Evolutionary conservation across 2,797 vertebrate species (phyloP).

Genomic region (Anguilla pacifica): DNA sequence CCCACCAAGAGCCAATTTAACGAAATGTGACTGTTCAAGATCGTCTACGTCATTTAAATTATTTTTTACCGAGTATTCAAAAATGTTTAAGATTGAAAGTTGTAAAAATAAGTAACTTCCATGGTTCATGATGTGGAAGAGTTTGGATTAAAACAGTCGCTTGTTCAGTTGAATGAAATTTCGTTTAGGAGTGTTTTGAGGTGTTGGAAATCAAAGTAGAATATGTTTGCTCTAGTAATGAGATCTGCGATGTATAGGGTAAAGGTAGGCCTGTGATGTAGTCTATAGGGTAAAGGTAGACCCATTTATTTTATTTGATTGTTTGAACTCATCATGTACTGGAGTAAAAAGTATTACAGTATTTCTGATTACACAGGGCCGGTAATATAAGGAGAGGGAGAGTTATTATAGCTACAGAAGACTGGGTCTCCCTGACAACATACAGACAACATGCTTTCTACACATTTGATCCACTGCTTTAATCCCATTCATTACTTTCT

Average conservation of each 20-base stretch:
- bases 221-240: slow-evolving; percentile 49
- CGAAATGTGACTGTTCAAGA: neutral
- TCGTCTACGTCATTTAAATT: neutral
- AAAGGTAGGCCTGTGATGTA: slow-evolving; percentile 68
- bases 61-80: slow-evolving; percentile 4
- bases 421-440: slow-evolving; percentile 52
- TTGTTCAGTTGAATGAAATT: slow-evolving; percentile 67
- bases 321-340: slow-evolving; percentile 64
- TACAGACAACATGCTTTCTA: slow-evolving; percentile 32
- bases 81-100: neutral
- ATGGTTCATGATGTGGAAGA: slow-evolving; percentile 55
- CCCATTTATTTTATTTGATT: slow-evolving; percentile 59
- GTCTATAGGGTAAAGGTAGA: slow-evolving; percentile 68
- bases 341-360: slow-evolving; percentile 61
- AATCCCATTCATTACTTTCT: slow-evolving; percentile 53
- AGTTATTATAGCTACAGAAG: slow-evolving; percentile 49
- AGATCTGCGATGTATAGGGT: slow-evolving; percentile 72
- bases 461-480: slow-evolving; percentile 49
- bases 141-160: slow-evolving; percentile 47
- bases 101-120: slow-evolving; percentile 49
- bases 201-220: slow-evolving; percentile 52
- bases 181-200: slow-evolving; percentile 48
- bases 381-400: slow-evolving; percentile 51
- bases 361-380: slow-evolving; percentile 59
- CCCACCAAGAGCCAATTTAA: slow-evolving; percentile 37